Percentiles rank a stretch among this genome's conserved stretches.
phyloP scores from a whole-genome alignment of 1,140 invertebrate species.

The Drosophila erecta region DNA sequence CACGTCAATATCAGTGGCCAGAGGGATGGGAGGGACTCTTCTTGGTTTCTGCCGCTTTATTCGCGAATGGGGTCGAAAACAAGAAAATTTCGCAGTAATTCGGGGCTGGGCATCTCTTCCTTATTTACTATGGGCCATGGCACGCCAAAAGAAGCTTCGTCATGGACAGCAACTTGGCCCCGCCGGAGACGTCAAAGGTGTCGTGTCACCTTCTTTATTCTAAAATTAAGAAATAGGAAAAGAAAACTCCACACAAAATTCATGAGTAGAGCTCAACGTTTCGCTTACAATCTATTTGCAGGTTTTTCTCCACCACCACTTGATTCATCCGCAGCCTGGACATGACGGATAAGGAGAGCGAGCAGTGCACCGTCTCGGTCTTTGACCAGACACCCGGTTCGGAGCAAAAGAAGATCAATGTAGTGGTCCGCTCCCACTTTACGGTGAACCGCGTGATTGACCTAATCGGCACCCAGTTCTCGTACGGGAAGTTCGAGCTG shows the following conservation, averaged over 20 bases:
- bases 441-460: conserved; percentile 85
- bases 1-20: conserved; percentile 25
- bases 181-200: conserved; percentile 28
- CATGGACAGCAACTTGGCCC: conserved; percentile 26
- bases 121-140: conserved; percentile 33
- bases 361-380: conserved; percentile 86
- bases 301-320: conserved; percentile 45
- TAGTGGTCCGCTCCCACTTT: conserved; percentile 85
- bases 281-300: conserved; percentile 5
- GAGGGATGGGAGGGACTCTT: conserved; percentile 6
- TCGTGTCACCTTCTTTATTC: conserved; percentile 11
- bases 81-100: conserved; percentile 40
- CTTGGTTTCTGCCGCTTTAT: conserved; percentile 57
- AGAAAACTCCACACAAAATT: conserved; percentile 25
- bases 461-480: conserved; percentile 86
- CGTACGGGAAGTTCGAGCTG: conserved; percentile 86
- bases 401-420: conserved; percentile 84
- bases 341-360: conserved; percentile 70
- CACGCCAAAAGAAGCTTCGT: neutral
- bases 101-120: conserved; percentile 27
- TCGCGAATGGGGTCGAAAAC: conserved; percentile 67
- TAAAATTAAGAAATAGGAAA: conserved; percentile 1
- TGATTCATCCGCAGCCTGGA: conserved; percentile 29
- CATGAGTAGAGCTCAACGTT: conserved; percentile 20
- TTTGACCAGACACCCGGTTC: conserved; percentile 85